Evolutionary conservation across 2,113 vertebrate species (phyloP).

Genomic region (Takifugu flavidus): DNA sequence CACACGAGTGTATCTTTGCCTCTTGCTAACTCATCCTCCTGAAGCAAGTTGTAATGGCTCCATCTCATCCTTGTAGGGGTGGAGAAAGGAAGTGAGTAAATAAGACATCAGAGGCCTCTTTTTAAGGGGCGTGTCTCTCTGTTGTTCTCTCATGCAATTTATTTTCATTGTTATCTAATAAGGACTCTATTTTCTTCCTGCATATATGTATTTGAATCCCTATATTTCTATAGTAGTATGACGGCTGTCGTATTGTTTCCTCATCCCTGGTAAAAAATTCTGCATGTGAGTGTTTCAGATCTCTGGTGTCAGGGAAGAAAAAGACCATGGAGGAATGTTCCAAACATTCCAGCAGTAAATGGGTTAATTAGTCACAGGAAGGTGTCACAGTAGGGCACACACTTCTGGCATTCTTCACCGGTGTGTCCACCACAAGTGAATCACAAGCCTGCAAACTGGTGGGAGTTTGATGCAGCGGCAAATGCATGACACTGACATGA

Average conservation of each 20-base stretch:
- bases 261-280: no score
- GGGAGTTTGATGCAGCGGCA: neutral
- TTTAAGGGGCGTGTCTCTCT: slow-evolving; percentile 1
- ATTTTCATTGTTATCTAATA: no score
- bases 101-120: slow-evolving; percentile 23
- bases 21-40: slow-evolving; percentile 51
- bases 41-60: slow-evolving; percentile 44
- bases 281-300: no score
- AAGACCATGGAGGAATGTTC: neutral
- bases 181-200: no score
- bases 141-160: neutral
- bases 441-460: neutral
- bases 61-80: slow-evolving; percentile 30
- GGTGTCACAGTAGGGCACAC: neutral
- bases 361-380: neutral
- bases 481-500: neutral
- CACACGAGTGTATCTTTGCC: slow-evolving; percentile 64
- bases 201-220: no score
- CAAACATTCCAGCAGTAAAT: neutral
- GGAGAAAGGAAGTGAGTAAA: slow-evolving; percentile 33
- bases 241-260: no score
- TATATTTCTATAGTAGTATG: no score
- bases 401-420: no score
- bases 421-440: no score
- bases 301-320: neutral